Conservation (phyloP, 2,797 vertebrate genomes). For the Diplodus sargus region DNA sequence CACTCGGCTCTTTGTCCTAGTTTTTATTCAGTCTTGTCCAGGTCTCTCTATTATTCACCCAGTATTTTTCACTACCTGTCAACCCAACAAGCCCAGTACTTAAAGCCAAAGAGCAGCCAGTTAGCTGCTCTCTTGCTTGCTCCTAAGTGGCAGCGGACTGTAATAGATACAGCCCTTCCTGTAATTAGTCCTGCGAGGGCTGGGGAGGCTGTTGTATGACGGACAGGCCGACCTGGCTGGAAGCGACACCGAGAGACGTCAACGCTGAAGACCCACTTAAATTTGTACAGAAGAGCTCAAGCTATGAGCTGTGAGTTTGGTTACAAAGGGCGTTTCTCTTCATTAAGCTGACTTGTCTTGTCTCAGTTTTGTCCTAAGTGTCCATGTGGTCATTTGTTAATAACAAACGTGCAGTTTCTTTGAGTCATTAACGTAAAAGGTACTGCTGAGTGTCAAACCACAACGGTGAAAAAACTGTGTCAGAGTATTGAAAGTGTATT, state of each 20-base stretch:
- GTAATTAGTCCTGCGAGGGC: constrained; percentile 74
- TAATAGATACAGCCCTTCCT: constrained; percentile 70
- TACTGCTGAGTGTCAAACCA: background rate
- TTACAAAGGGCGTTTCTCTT: constrained; percentile 14
- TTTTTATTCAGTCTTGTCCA: constrained; percentile 47
- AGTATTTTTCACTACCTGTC: constrained; percentile 52
- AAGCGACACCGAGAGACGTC: constrained; percentile 41
- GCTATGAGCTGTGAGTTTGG: background rate
- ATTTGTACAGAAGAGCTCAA: constrained; percentile 9
- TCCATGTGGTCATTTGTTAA: background rate
- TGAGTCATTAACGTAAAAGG: constrained; percentile 9
- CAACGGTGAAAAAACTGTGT: background rate
- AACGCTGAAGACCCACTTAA: constrained; percentile 43
- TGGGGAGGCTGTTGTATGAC: constrained; percentile 53
- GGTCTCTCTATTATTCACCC: constrained; percentile 51
- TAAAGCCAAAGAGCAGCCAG: constrained; percentile 52
- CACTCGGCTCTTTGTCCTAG: constrained; percentile 24
- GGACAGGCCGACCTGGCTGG: constrained; percentile 59
- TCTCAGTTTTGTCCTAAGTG: background rate
- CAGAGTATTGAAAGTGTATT: too few species aligned
- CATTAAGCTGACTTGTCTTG: background rate
- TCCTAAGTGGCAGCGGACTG: constrained; percentile 58
- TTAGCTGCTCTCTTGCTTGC: constrained; percentile 45
- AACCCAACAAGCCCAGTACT: constrained; percentile 33
- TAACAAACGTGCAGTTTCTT: background rate